phyloP scores from a whole-genome alignment of 2,113 vertebrate genomes.

The Rhombomys opimus region DNA sequence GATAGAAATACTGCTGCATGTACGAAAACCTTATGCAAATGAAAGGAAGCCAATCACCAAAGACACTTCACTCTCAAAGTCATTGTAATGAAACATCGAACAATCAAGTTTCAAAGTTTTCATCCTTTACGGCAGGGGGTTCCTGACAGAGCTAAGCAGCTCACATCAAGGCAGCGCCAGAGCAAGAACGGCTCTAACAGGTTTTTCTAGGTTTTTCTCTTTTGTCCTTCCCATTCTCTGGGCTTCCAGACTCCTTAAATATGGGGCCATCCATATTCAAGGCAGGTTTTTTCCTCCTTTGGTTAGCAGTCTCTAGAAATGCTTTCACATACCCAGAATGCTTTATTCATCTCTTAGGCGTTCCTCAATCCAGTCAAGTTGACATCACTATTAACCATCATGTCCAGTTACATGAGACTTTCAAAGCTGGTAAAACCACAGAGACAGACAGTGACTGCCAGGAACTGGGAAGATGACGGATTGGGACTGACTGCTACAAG shows the following conservation, averaged over 20 bases:
- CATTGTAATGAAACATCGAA: not conserved
- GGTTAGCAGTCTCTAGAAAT: not conserved
- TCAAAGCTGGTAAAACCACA: not conserved
- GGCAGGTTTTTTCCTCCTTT: not conserved
- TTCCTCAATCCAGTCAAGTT: not conserved
- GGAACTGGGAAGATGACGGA: not conserved
- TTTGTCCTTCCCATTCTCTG: not conserved
- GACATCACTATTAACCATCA: not conserved
- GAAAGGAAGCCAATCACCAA: not conserved
- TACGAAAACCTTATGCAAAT: not conserved
- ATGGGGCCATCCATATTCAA: not conserved
- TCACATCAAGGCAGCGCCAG: not conserved
- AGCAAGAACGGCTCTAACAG: not conserved
- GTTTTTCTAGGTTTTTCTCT: not conserved
- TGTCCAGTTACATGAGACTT: not conserved
- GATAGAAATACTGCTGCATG: accelerated
- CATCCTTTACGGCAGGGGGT: not conserved
- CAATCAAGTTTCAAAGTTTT: not conserved
- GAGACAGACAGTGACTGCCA: not conserved
- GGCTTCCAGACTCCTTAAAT: not conserved
- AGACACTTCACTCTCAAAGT: not conserved
- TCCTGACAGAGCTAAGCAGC: not conserved
- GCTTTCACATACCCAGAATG: not conserved
- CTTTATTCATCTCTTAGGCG: not conserved
- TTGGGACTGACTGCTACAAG: not conserved